Evolutionary conservation across 2,888 invertebrate species (phyloP).

Genomic region (Latrodectus elegans): DNA sequence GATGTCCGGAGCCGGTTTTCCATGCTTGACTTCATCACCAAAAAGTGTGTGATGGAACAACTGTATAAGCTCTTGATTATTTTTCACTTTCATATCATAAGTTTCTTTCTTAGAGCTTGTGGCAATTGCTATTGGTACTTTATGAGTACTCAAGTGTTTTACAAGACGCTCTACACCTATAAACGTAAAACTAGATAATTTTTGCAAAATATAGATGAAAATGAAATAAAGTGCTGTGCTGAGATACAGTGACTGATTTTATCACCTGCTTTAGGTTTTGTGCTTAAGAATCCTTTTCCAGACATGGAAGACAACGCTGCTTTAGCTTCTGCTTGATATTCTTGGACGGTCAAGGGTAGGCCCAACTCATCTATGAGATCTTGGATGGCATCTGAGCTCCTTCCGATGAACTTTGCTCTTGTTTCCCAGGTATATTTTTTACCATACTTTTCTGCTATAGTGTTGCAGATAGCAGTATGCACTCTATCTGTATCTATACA

Average conservation of each 20-base stretch:
- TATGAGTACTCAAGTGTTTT: conserved; percentile 83
- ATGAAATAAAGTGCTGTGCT: too few species aligned
- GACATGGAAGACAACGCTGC: conserved; percentile 71
- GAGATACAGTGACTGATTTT: not conserved
- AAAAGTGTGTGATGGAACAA: conserved; percentile 86
- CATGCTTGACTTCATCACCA: conserved; percentile 87
- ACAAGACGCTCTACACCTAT: conserved; percentile 87
- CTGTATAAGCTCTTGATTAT: conserved; percentile 81
- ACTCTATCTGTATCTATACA: conserved; percentile 85
- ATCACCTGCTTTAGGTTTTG: conserved; percentile 24
- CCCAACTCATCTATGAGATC: conserved; percentile 78
- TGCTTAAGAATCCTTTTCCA: not conserved
- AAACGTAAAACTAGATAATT: conserved; percentile 72
- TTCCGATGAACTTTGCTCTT: conserved; percentile 84
- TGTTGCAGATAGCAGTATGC: conserved; percentile 70
- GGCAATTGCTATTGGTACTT: conserved; percentile 90
- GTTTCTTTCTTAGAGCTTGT: conserved; percentile 87
- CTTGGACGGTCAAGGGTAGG: conserved; percentile 81
- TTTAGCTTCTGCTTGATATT: conserved; percentile 79
- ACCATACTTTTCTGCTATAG: conserved; percentile 81
- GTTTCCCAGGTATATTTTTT: conserved; percentile 86
- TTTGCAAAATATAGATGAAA: too few species aligned
- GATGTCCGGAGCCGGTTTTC: conserved; percentile 93
- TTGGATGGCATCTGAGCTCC: conserved; percentile 80
- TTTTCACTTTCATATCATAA: conserved; percentile 82